phyloP scores from a whole-genome alignment of 2,888 invertebrate genomes.

The Gonocerus acuteangulatus region DNA sequence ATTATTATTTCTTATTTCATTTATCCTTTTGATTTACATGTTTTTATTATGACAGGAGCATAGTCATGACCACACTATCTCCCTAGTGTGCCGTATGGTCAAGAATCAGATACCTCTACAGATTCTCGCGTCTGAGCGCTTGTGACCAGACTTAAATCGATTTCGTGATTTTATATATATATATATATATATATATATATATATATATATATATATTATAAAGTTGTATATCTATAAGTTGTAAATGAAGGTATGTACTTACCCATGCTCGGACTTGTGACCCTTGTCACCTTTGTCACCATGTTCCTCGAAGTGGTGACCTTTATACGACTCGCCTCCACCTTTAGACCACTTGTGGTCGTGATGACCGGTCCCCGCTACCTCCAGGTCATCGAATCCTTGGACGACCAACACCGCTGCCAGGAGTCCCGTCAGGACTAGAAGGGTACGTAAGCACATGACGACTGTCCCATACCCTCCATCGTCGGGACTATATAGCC shows the following conservation, averaged over 20 bases:
- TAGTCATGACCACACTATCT: no score
- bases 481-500: background rate
- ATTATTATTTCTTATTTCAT: no score
- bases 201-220: no score
- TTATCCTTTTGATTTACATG: no score
- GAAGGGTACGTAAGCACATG: conserved; percentile 5
- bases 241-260: conserved; percentile 47
- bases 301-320: conserved; percentile 56
- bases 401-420: conserved; percentile 37
- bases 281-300: conserved; percentile 65
- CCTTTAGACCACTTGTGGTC: conserved; percentile 53
- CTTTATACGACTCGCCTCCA: conserved; percentile 59
- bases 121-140: no score
- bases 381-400: conserved; percentile 42
- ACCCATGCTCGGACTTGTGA: conserved; percentile 60
- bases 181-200: no score
- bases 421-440: background rate
- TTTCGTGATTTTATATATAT: no score
- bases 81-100: no score
- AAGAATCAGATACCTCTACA: no score
- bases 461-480: conserved; percentile 22
- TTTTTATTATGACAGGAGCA: no score
- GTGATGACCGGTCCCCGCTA: conserved; percentile 37
- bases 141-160: no score
- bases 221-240: no score